Conservation (phyloP, 2,113 vertebrate species). For the Urocitellus parryii region DNA sequence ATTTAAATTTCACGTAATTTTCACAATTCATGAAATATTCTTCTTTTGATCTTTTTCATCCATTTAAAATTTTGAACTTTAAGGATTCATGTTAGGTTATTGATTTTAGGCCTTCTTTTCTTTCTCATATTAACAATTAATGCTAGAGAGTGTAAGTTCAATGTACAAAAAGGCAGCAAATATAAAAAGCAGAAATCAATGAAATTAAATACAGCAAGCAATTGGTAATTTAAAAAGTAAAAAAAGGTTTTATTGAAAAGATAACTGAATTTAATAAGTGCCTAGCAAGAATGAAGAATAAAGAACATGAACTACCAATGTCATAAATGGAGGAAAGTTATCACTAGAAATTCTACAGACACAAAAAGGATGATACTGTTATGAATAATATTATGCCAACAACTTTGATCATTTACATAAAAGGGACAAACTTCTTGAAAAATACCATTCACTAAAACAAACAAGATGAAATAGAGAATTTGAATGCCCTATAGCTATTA, state of each 20-base stretch:
- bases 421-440: not conserved
- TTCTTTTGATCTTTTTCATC: constrained; percentile 10
- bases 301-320: not conserved
- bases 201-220: not conserved
- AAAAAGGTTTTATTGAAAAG: not conserved
- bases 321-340: not conserved
- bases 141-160: not conserved
- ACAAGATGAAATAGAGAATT: not conserved
- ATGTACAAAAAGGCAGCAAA: not conserved
- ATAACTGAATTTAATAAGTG: not conserved
- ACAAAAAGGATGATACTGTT: not conserved
- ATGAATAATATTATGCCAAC: not conserved
- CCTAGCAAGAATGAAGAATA: not conserved
- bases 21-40: not conserved
- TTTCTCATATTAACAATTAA: too few species aligned
- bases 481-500: not conserved
- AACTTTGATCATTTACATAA: not conserved
- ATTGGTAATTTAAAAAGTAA: not conserved
- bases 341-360: not conserved
- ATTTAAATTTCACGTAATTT: constrained; percentile 1
- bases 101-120: too few species aligned
- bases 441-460: not conserved
- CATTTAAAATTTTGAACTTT: constrained; percentile 7
- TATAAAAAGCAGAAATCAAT: not conserved
- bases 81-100: too few species aligned